Conservation (phyloP, 2,888 invertebrate species). For the Cheilosia pagana region DNA sequence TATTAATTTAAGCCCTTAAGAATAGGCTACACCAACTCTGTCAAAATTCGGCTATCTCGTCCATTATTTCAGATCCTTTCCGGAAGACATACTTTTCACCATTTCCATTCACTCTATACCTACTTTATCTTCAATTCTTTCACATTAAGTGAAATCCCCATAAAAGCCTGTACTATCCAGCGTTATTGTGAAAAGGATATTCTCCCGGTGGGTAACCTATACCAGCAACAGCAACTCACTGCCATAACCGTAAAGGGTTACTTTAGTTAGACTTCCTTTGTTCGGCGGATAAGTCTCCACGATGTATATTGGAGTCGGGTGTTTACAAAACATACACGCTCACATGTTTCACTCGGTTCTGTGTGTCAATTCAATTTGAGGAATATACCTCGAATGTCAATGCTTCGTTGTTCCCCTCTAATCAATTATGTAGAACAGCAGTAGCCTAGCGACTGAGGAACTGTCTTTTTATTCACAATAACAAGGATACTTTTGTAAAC, state of each 20-base stretch:
- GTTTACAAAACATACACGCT: background rate
- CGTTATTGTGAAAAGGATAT: constrained; percentile 21
- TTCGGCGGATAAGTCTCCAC: too few relatives aligned
- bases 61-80: background rate
- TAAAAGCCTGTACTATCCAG: constrained; percentile 30
- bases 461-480: constrained; percentile 10
- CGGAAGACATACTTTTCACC: background rate
- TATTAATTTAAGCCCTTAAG: too few relatives aligned
- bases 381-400: constrained; percentile 42
- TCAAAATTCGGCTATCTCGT: too few relatives aligned
- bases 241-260: constrained; percentile 47
- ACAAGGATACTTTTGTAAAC: constrained; percentile 36
- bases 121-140: background rate
- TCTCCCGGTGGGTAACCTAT: background rate
- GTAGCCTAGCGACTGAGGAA: constrained; percentile 5
- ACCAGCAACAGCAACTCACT: background rate
- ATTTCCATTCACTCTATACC: background rate
- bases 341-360: background rate
- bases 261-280: constrained; percentile 2
- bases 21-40: too few relatives aligned
- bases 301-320: too few relatives aligned
- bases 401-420: constrained; percentile 61
- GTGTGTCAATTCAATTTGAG: constrained; percentile 44
- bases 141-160: constrained; percentile 31
- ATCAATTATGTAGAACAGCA: constrained; percentile 70